Percentiles rank a stretch among this genome's conserved stretches.
These are phyloP conservation scores for Papilio elwesi DNA, from an alignment of 2,888 invertebrate species.

Conservation along the genomic window DNA sequence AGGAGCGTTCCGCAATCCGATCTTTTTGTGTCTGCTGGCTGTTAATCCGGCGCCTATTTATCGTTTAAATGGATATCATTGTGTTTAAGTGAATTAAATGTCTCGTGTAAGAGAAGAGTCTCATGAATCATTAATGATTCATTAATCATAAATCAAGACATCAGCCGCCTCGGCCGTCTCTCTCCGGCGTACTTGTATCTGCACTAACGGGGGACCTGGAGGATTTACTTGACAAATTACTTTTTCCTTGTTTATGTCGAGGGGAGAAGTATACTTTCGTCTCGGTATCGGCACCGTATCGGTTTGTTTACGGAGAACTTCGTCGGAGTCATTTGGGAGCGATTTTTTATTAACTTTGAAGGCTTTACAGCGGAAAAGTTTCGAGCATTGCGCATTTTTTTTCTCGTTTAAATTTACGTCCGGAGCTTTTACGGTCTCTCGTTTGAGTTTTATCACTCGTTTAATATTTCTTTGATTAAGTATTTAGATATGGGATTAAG, in stretches of 20 bases:
- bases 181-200: slow-evolving; percentile 54
- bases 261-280: slow-evolving; percentile 49
- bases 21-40: slow-evolving; percentile 45
- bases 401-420: slow-evolving; percentile 69
- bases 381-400: slow-evolving; percentile 52
- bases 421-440: slow-evolving; percentile 62
- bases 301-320: slow-evolving; percentile 74
- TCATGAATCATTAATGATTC: slow-evolving; percentile 67
- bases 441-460: slow-evolving; percentile 71
- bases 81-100: slow-evolving; percentile 57
- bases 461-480: slow-evolving; percentile 56
- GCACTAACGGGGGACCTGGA: slow-evolving; percentile 60
- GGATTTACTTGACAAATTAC: slow-evolving; percentile 82
- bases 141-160: slow-evolving; percentile 65
- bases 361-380: slow-evolving; percentile 60
- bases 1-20: slow-evolving; percentile 39
- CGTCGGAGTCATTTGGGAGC: slow-evolving; percentile 73
- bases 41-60: slow-evolving; percentile 46
- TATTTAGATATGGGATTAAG: slow-evolving; percentile 50
- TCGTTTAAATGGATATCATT: slow-evolving; percentile 48
- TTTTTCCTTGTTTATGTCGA: slow-evolving; percentile 71
- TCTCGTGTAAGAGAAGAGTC: slow-evolving; percentile 54
- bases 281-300: slow-evolving; percentile 61
- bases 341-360: slow-evolving; percentile 80
- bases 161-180: slow-evolving; percentile 45